Percentiles rank a stretch among this genome's conserved stretches.
phyloP scores from a whole-genome alignment of 2,113 vertebrate genomes.

The Ciconia maguari region DNA sequence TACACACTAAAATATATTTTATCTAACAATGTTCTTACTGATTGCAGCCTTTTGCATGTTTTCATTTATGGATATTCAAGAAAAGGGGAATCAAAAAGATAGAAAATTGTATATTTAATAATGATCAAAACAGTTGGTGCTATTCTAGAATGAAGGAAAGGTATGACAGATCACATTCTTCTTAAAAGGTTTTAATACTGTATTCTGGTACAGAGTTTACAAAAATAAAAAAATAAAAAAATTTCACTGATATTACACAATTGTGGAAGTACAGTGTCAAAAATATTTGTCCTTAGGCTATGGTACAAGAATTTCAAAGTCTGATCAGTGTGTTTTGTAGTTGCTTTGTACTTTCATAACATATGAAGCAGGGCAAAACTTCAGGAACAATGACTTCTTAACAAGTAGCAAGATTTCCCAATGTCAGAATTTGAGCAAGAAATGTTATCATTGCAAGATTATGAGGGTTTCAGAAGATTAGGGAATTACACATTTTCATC shows the following conservation, averaged over 20 bases:
- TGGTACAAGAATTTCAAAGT: not conserved
- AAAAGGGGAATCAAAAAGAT: not conserved
- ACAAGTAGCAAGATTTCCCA: not conserved
- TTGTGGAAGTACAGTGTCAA: not conserved
- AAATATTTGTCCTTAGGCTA: not conserved
- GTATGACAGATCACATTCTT: conserved; percentile 12
- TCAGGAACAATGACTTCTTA: not conserved
- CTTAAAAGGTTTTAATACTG: not conserved
- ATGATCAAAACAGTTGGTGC: not conserved
- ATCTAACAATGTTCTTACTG: not conserved
- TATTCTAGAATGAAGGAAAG: conserved; percentile 41
- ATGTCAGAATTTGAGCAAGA: not conserved
- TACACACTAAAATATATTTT: conserved; percentile 20
- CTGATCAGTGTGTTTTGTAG: not conserved
- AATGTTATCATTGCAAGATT: not conserved
- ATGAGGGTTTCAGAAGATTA: not conserved
- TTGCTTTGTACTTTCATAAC: not conserved
- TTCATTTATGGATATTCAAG: not conserved
- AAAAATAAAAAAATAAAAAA: not conserved
- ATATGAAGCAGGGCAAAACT: not conserved
- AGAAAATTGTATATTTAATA: not conserved
- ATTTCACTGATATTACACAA: not conserved
- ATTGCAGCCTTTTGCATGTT: not conserved
- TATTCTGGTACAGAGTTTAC: not conserved
- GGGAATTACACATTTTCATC: not conserved